phyloP scores from a whole-genome alignment of 2,888 invertebrate genomes.

The Parnassius orleans region DNA sequence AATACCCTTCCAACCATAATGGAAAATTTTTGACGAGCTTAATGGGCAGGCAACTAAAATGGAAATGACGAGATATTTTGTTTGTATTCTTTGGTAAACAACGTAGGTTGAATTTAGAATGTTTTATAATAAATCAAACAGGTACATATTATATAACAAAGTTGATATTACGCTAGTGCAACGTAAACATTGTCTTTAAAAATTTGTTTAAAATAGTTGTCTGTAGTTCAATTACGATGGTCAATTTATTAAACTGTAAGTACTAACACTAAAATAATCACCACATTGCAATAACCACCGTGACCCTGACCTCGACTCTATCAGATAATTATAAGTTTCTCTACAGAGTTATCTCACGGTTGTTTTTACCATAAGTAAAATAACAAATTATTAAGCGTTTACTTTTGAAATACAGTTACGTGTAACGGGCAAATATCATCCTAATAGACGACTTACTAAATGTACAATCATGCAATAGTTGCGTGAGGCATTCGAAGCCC shows the following conservation, averaged over 20 bases:
- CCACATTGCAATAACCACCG: constrained; percentile 2
- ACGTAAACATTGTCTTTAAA: too few species aligned
- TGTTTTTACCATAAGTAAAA: constrained; percentile 4
- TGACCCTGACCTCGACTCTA: constrained; percentile 15
- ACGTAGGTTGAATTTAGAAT: too few species aligned
- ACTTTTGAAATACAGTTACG: neutral
- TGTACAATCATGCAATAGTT: neutral
- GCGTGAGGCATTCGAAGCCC: neutral
- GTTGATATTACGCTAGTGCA: too few species aligned
- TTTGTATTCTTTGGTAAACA: too few species aligned
- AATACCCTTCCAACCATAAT: too few species aligned
- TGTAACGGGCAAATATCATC: constrained; percentile 1
- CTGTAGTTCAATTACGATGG: neutral
- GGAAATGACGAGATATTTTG: too few species aligned
- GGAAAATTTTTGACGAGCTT: too few species aligned
- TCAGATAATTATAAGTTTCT: constrained; percentile 17
- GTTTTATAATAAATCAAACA: too few species aligned
- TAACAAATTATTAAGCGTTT: neutral
- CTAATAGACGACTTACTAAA: neutral
- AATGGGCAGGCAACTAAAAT: too few species aligned
- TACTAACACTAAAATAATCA: neutral
- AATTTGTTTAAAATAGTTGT: too few species aligned
- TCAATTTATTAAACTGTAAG: constrained; percentile 11
- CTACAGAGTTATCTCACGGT: constrained; percentile 15
- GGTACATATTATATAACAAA: too few species aligned